phyloP scores from a whole-genome alignment of 2,113 vertebrate genomes.

The Pagrus major region DNA sequence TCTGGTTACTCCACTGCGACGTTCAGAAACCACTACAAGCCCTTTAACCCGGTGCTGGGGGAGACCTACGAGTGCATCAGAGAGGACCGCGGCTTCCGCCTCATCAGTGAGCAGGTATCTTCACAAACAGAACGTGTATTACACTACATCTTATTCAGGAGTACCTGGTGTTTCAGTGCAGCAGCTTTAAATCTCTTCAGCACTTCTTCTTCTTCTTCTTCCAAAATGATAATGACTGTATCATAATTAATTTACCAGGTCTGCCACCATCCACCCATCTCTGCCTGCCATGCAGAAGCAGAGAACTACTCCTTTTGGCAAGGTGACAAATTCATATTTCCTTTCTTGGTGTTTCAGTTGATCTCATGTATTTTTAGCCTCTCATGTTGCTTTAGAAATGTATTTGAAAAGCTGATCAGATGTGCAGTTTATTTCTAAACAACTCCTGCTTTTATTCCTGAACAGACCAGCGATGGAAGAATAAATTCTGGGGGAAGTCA shows the following conservation, averaged over 20 bases:
- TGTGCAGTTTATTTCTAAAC: not conserved
- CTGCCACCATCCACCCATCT: slow-evolving; percentile 92
- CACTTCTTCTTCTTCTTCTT: no score
- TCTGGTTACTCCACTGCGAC: slow-evolving; percentile 92
- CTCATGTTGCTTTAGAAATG: not conserved
- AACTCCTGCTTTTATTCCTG: not conserved
- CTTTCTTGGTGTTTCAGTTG: accelerated
- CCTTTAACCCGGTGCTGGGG: slow-evolving; percentile 94
- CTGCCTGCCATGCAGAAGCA: slow-evolving; percentile 91
- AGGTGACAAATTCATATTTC: slow-evolving; percentile 79
- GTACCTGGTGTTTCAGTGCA: no score
- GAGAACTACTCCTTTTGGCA: slow-evolving; percentile 95
- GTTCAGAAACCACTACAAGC: slow-evolving; percentile 92
- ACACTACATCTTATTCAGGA: not conserved
- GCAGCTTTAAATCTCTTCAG: no score
- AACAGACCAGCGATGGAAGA: slow-evolving; percentile 94
- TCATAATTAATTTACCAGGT: no score
- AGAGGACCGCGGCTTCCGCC: slow-evolving; percentile 89
- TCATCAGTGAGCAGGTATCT: slow-evolving; percentile 91
- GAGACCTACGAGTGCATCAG: slow-evolving; percentile 93
- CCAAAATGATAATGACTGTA: no score
- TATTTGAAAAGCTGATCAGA: not conserved
- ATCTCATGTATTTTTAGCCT: not conserved
- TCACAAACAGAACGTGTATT: not conserved
- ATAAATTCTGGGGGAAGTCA: slow-evolving; percentile 97